Base-by-base conservation (phyloP, 2,888 invertebrate species). In the Eustalomyia histrio region DNA sequence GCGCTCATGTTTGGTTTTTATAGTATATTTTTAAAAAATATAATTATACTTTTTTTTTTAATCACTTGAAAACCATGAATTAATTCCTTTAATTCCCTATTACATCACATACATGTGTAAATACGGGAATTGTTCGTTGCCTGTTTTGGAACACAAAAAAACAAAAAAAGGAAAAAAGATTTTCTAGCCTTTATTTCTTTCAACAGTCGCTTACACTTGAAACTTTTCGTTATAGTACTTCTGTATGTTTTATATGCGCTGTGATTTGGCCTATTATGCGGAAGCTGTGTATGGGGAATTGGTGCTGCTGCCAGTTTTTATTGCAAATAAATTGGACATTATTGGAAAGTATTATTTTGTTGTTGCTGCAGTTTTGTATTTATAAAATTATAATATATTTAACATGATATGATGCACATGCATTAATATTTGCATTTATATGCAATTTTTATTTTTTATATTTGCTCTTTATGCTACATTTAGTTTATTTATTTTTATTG, bases 311-410 rank as follows among this genome's bases (percentile, higher is more conserved):
- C 60, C 65, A 67, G 35, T 78, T 57, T 61, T 78, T 72, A 79
- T 73, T 61, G 67, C 67, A 60, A 73, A 73, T 72, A 76, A 72
- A 80, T 76, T 80, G 76, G 75, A 73, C 72, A 73, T 61, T 80
- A 80, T 80, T 80, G 76, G 80, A 80, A 76, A 80, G 76, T 80
- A 61, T 47, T 47, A n/a, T 5, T n/a, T 47, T 47, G n/a, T 47
- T 47, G 43, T n/a, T 47, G 14, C n/a, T 47, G 43, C n/a, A 2
- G n/a, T n/a, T 14, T 14, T n/a, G 10, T n/a, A 12, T 9, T 14
- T 14, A n/a, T n/a, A 47, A 47, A 47, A 47, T 47, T 47, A 47
- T 47, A 47, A 47, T 47, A 47, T 47, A 47, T 47, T 47, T n/a
- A 47, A 47, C n/a, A n/a, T 47, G 43, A 4, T 78, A 35, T 35